phyloP scores from a whole-genome alignment of 2,888 invertebrate genomes.

The Aleiodes alternator region DNA sequence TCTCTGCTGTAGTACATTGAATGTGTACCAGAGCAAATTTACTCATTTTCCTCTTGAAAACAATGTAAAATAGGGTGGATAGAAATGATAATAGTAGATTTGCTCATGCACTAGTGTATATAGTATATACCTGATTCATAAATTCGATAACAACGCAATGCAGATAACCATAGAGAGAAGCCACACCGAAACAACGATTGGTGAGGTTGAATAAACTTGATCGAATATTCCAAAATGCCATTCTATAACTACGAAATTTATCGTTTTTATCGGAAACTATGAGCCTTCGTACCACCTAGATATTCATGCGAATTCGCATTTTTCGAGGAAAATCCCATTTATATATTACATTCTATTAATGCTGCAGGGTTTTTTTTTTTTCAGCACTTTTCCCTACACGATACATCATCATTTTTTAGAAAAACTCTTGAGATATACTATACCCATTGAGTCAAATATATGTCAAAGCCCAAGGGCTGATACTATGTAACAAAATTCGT shows the following conservation, averaged over 20 bases:
- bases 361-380: background rate
- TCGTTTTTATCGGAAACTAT: slow-evolving; percentile 23
- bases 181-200: slow-evolving; percentile 3
- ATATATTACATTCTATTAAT: too few relatives aligned
- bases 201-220: slow-evolving; percentile 15
- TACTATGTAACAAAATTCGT: too few relatives aligned
- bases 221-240: slow-evolving; percentile 6
- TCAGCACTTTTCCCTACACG: too few relatives aligned
- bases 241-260: slow-evolving; percentile 4
- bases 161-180: slow-evolving; percentile 18
- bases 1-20: too few relatives aligned
- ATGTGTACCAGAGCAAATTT: too few relatives aligned
- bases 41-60: background rate
- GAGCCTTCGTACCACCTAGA: background rate
- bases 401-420: too few relatives aligned
- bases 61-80: background rate
- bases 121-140: background rate
- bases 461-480: too few relatives aligned
- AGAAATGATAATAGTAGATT: slow-evolving; percentile 3
- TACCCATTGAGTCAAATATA: too few relatives aligned
- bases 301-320: background rate
- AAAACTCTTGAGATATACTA: too few relatives aligned
- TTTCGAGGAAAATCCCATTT: background rate
- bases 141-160: slow-evolving; percentile 6
- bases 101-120: background rate